Evolutionary conservation across 2,113 vertebrate species (phyloP).

Genomic region (Psammodynastes pulverulentus): DNA sequence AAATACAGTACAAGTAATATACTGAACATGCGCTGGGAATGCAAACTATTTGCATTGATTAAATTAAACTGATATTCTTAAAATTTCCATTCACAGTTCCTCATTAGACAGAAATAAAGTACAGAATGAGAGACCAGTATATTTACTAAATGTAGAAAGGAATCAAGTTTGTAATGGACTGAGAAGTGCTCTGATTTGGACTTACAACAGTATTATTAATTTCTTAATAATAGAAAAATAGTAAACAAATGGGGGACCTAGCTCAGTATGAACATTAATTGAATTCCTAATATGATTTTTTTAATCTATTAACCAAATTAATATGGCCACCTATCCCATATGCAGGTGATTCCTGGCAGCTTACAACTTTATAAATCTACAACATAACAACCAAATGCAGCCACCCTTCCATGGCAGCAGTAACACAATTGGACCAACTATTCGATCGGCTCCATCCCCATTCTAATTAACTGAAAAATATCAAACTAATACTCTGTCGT

Average conservation of each 20-base stretch:
- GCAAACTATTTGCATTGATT: neutral
- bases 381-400: neutral
- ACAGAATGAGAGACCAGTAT: neutral
- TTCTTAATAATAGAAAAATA: neutral
- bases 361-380: neutral
- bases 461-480: neutral
- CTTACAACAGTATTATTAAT: neutral
- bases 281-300: neutral
- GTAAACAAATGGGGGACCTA: neutral
- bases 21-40: neutral
- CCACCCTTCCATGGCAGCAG: neutral
- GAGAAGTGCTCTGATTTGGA: neutral
- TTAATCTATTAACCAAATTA: neutral
- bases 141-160: neutral
- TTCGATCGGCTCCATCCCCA: neutral
- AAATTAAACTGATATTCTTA: neutral
- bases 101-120: neutral
- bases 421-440: neutral
- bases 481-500: neutral
- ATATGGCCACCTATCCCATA: neutral
- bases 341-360: neutral
- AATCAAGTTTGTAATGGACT: neutral
- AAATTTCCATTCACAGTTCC: neutral
- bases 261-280: neutral
- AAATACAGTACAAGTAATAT: neutral